Base-by-base conservation (phyloP, 1,140 invertebrate species). In the Drosophila eugracilis region DNA sequence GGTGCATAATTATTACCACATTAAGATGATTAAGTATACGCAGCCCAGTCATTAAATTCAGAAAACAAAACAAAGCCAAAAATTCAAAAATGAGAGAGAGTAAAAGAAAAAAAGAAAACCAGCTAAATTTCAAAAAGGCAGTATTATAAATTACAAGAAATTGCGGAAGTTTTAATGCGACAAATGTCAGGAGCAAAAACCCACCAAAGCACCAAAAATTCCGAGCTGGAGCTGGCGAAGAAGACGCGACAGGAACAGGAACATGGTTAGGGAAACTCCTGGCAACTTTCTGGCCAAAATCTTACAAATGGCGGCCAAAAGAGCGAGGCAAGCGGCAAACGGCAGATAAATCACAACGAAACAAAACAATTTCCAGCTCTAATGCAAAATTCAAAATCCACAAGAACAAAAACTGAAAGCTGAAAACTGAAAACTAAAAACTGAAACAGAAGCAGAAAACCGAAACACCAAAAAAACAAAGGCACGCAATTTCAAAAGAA, bases 151-250 rank as follows among this genome's bases (percentile, higher is more conserved):
- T 88, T 88, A 88, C 71, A 83, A 88, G 78, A 78, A 83, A 65
- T 45, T 84, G 52, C 83, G 83, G 83, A 88, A 88, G 83, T 88
- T 88, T 83, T 88, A 88, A 78, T 88, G 83, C 83, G 83, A 78
- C 78, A 88, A 86, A 88, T 78, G 84, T 78, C 70, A 88, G 86
- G 78, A 72, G 63, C 70, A 75, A 78, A 81, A 81, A 88, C 62
- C 55, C 39, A 30, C 72, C 22, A 58, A 65, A 55, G 49, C 32
- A 67, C 42, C 52, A 66, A 62, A 62, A 52, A 75, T 66, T 72
- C 70, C 50, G 71, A 75, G 42, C 67, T 70, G 45, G 60, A 63
- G 60, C 79, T 84, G 79, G 74, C 78, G 77, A 76, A 54, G 70
- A 83, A 69, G 67, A 73, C 66, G 66, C 42, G 49, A 50, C 81